Evolutionary conservation across 2,113 vertebrate species (phyloP), one percentile per base, ranked within the genome.

Genomic region (Zosterops hypoxanthus): DNA sequence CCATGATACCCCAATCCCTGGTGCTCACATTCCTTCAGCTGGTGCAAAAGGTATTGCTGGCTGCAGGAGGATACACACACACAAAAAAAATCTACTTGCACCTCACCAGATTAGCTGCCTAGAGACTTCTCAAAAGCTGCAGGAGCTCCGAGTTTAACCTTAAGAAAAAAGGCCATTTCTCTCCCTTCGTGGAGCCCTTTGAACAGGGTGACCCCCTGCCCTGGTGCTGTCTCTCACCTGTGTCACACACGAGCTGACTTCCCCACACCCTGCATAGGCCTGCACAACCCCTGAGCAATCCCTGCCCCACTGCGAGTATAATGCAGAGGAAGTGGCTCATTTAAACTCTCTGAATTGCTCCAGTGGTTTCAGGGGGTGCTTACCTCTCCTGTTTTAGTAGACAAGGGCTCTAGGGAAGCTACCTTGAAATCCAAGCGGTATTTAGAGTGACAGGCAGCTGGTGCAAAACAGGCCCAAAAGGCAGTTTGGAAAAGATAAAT

Each of bases 381-480:
- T 64, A 50, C 34, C 22, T 44, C 39, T 78, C 39, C 64, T 66
- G 2, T 66, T 77, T 71, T 81, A 33, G 47, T 4, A 75, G 42
- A 33, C 7, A 14, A 49, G 39, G 56, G 47, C 83, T 75, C 50
- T 26, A n/a, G 82, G 64, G 83, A 84, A 81, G 64, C 44, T 80
- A 70, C 64, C 64, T 68, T 56, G 47, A 79, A 78, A 49, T 36
- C 34, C 7, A 19, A 93, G 88, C 55, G 68, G 81, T 61, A 16
- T 50, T 77, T 41, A 65, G 61, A 77, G 52, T 73, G 88, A 91
- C 63, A 90, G 68, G 72, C 83, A 78, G 69, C 42, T 94, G 91
- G 93, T 88, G 56, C 34, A 94, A 96, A 93, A 80, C 91, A 94
- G 82, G 68, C 60, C 88, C 49, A 73, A 55, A 82, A 92, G 76